Percentiles rank a stretch among this genome's conserved stretches.
Conservation (phyloP, 2,113 vertebrate genomes). For the Mobula hypostoma region DNA sequence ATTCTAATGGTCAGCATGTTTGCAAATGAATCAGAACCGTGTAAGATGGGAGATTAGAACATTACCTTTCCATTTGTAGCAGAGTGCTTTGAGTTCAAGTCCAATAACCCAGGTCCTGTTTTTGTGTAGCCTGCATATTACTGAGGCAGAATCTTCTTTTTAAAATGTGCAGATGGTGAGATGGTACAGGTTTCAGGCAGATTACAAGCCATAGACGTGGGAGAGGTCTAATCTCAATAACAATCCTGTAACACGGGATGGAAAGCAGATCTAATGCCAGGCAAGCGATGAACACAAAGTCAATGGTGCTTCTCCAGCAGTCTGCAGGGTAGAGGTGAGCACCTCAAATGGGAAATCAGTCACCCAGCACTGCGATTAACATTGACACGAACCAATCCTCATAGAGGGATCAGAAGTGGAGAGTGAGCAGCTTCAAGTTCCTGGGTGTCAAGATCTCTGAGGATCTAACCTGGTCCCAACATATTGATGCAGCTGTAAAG, state of each 20-base stretch:
- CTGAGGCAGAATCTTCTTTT: background rate
- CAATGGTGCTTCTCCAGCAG: background rate
- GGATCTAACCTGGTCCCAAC: no score
- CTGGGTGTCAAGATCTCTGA: no score
- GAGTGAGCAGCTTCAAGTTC: no score
- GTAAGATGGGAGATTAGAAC: background rate
- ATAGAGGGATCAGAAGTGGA: no score
- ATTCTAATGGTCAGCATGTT: background rate
- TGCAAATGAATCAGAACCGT: background rate
- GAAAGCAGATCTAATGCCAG: background rate
- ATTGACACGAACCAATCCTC: background rate
- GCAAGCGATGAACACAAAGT: background rate
- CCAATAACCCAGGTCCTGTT: background rate
- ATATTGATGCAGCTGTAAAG: no score
- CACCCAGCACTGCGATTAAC: background rate
- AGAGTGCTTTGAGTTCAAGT: background rate
- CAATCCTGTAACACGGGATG: background rate
- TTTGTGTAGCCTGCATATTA: background rate
- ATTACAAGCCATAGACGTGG: background rate
- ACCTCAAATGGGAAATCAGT: background rate
- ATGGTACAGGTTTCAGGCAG: background rate
- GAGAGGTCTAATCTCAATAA: background rate
- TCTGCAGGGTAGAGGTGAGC: background rate
- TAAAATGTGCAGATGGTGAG: background rate
- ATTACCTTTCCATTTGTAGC: no score